Evolutionary conservation across 1,140 invertebrate genomes (phyloP), one percentile per base, ranked within the genome.

Genomic region (Brachionus sp.): DNA sequence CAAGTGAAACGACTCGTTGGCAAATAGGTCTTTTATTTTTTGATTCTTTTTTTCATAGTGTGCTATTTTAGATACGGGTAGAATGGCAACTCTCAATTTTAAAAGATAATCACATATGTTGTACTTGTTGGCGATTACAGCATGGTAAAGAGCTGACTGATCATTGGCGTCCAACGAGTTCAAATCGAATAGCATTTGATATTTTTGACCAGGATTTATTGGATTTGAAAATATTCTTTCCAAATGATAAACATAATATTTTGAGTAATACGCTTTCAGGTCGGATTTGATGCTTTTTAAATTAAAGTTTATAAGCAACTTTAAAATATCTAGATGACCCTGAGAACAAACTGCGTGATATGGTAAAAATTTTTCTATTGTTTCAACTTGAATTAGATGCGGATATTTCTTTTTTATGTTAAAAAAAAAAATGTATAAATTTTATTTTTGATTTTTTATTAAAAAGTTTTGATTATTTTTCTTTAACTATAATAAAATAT

Each of bases 341-440:
- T 95, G 94, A 83, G 95, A 94, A 84, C 93, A 93, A 42, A 95
- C 94, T 5, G 95, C 95, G 89, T 98, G 96, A 29, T 98, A 90
- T 0, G 96, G 95, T 62, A 97, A 88, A 93, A 95, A 95, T 86
- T 93, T 92, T 87, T 98, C 95, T 1, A 97, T 94, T 0, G 95
- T 98, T 53, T 92, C 91, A 86, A 93, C 92, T 89, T 92, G 90
- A 6, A 91, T 89, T 44, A 93, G 86, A 77, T 90, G 88, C 23
- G 92, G 92, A 86, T 92, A 93, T 87, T 90, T 90, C 91, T 92
- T 57, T n/a, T n/a, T n/a, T 25, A 1, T 37, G 62, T 23, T 10
- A 57, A 13, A 80, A 39, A 37, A 64, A 82, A 39, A 4, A 68
- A 82, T 12, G 9, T 62, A 12, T n/a, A 23, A 80, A 23, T 33